phyloP scores from a whole-genome alignment of 2,888 invertebrate species.

The Lathronympha strigana region DNA sequence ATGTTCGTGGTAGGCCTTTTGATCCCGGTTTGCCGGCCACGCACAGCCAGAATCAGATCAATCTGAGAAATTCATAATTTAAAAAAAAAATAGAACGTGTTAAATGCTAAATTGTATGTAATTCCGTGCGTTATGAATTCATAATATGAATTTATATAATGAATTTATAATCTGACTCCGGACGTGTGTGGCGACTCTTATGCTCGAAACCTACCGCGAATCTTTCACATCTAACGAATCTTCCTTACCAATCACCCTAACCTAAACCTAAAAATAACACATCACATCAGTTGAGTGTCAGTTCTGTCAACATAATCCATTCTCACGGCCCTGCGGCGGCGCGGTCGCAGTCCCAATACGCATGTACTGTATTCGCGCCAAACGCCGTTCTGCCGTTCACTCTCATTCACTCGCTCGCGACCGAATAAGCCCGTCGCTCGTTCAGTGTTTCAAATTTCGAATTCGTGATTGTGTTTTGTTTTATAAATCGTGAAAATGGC shows the following conservation, averaged over 20 bases:
- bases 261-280: neutral
- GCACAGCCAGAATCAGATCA: too few relatives aligned
- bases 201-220: too few relatives aligned
- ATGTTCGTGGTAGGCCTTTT: too few relatives aligned
- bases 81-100: too few relatives aligned
- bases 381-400: constrained; percentile 48
- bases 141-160: too few relatives aligned
- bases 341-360: constrained; percentile 48
- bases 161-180: too few relatives aligned
- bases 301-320: neutral
- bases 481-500: constrained; percentile 62
- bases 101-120: too few relatives aligned
- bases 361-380: constrained; percentile 53
- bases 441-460: constrained; percentile 47
- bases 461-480: constrained; percentile 51
- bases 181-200: too few relatives aligned
- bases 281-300: neutral
- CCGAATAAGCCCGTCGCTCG: constrained; percentile 48
- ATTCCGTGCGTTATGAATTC: too few relatives aligned
- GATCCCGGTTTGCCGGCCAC: too few relatives aligned
- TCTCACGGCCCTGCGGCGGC: constrained; percentile 23
- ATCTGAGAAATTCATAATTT: too few relatives aligned
- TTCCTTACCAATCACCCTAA: neutral
- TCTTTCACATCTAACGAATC: too few relatives aligned
- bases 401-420: constrained; percentile 67